Conservation (phyloP, 2,888 invertebrate species). For the Perizoma affinitatum region DNA sequence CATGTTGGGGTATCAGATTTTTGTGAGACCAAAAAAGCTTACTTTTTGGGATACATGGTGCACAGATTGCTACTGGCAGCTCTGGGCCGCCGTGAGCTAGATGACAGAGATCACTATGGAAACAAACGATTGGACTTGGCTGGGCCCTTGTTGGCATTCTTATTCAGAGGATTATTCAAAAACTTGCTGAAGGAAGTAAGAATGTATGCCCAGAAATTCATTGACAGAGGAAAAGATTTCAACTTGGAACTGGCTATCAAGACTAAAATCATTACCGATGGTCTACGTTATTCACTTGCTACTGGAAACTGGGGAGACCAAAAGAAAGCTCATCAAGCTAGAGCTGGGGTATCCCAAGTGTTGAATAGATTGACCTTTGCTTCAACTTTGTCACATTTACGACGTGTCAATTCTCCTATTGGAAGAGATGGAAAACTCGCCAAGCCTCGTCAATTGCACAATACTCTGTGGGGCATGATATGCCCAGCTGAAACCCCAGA, state of each 20-base stretch:
- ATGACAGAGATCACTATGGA: constrained; percentile 99
- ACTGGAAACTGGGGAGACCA: constrained; percentile 99
- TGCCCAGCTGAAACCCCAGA: constrained; percentile 99
- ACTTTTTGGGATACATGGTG: constrained; percentile 99
- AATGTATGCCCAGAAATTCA: constrained; percentile 99
- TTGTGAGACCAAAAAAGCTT: constrained; percentile 99
- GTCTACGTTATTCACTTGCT: constrained; percentile 98
- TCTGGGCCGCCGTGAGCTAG: constrained; percentile 97
- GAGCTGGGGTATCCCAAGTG: constrained; percentile 98
- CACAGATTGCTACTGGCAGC: constrained; percentile 97
- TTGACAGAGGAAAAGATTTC: constrained; percentile 99
- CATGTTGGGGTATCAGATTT: constrained; percentile 99
- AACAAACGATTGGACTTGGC: constrained; percentile 99
- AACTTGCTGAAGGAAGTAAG: constrained; percentile 98
- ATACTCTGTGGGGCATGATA: constrained; percentile 99
- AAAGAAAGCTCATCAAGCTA: constrained; percentile 99
- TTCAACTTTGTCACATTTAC: constrained; percentile 98
- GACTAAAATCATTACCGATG: constrained; percentile 99
- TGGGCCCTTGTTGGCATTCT: constrained; percentile 97
- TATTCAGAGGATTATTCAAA: constrained; percentile 98
- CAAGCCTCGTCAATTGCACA: constrained; percentile 99
- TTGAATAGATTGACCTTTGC: constrained; percentile 99
- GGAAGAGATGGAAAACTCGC: constrained; percentile 99
- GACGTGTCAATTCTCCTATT: constrained; percentile 99
- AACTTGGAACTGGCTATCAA: constrained; percentile 98